Evolutionary conservation across 2,888 invertebrate genomes (phyloP).

Genomic region (Anodontia alba): DNA sequence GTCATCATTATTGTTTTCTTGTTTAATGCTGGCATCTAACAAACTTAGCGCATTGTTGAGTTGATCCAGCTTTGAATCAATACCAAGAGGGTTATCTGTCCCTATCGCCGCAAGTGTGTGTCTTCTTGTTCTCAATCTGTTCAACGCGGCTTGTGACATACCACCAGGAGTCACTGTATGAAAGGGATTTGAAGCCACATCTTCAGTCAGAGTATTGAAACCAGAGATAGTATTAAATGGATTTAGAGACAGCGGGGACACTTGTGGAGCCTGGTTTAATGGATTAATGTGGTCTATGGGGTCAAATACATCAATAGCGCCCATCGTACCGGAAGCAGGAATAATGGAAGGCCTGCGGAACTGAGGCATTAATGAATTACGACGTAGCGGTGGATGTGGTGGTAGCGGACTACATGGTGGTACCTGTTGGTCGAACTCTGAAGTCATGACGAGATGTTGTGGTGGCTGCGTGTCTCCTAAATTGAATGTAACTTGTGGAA

Average conservation of each 20-base stretch:
- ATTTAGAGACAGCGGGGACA: not conserved
- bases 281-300: not conserved
- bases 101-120: conserved; percentile 47
- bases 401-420: not conserved
- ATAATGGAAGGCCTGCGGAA: not conserved
- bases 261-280: not conserved
- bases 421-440: no score
- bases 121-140: conserved; percentile 34
- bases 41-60: conserved; percentile 38
- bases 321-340: not conserved
- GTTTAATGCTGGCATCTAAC: conserved; percentile 40
- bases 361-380: not conserved
- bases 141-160: not conserved
- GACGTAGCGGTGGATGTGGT: no score
- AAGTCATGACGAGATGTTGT: not conserved
- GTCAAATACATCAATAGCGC: not conserved
- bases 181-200: conserved; percentile 1
- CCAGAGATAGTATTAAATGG: not conserved
- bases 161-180: not conserved
- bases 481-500: conserved; percentile 38
- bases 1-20: no score
- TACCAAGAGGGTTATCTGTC: not conserved
- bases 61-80: conserved; percentile 36
- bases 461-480: not conserved
- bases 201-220: not conserved